Percentiles rank a stretch among this genome's conserved stretches.
Evolutionary conservation across 2,888 invertebrate species (phyloP).

Genomic region (Plebejus melissa): DNA sequence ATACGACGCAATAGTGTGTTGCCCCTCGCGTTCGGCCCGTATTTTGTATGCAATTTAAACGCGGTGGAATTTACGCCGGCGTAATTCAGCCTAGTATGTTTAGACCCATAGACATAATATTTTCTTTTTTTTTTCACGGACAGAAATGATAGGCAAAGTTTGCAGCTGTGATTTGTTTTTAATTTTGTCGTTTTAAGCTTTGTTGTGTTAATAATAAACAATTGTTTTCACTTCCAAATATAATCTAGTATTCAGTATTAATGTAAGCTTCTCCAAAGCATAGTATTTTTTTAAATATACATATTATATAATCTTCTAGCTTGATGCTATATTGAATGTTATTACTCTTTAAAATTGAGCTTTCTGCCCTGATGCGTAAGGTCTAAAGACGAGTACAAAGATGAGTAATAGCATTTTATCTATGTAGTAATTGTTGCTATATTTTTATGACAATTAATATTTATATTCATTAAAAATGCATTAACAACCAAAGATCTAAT

Average conservation of each 20-base stretch:
- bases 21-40: no score
- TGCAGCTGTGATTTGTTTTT: conserved; percentile 1
- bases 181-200: conserved; percentile 35
- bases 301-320: conserved; percentile 18
- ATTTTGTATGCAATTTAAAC: no score
- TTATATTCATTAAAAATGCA: neutral
- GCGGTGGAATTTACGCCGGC: no score
- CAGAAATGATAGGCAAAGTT: conserved; percentile 8
- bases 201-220: conserved; percentile 31
- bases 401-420: conserved; percentile 28
- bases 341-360: conserved; percentile 30
- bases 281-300: conserved; percentile 52
- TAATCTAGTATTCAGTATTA: conserved; percentile 58
- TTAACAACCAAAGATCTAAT: neutral
- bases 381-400: conserved; percentile 56
- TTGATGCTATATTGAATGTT: conserved; percentile 22
- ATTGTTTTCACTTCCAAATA: conserved; percentile 33
- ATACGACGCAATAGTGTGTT: no score
- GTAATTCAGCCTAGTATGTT: no score
- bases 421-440: conserved; percentile 29
- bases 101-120: neutral
- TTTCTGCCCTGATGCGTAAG: conserved; percentile 35
- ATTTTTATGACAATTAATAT: conserved; percentile 23
- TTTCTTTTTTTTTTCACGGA: neutral
- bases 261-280: conserved; percentile 54